Percentiles rank a stretch among this genome's conserved stretches.
Evolutionary conservation across 2,888 invertebrate genomes (phyloP).

Genomic region (Lumbricus terrestris): DNA sequence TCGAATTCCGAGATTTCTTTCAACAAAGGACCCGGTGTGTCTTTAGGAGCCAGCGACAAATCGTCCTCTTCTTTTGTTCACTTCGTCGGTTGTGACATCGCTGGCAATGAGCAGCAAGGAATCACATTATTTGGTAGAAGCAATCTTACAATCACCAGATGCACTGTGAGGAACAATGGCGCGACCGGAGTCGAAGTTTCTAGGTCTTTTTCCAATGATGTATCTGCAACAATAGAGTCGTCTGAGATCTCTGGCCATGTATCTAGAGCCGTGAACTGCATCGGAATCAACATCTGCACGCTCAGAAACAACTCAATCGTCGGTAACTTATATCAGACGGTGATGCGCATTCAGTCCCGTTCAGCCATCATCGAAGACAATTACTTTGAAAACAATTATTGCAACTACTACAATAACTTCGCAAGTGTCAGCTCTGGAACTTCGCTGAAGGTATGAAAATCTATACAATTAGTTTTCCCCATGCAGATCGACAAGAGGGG

Average conservation of each 20-base stretch:
- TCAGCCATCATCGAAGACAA: background rate
- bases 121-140: background rate
- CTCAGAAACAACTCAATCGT: background rate
- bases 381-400: background rate
- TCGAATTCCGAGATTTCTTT: background rate
- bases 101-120: background rate
- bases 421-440: background rate
- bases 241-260: background rate
- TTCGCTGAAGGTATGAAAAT: background rate
- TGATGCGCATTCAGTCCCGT: background rate
- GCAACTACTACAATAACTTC: background rate
- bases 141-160: background rate
- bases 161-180: background rate
- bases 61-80: background rate
- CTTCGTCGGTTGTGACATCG: background rate
- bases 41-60: background rate
- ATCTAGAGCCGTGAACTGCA: background rate
- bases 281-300: background rate
- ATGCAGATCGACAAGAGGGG: too few species aligned
- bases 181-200: background rate
- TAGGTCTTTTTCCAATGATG: background rate
- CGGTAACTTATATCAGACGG: background rate
- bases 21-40: background rate
- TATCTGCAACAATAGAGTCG: background rate
- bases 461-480: too few species aligned